phyloP scores from a whole-genome alignment of 2,888 invertebrate species.

The Terebella lapidaria region DNA sequence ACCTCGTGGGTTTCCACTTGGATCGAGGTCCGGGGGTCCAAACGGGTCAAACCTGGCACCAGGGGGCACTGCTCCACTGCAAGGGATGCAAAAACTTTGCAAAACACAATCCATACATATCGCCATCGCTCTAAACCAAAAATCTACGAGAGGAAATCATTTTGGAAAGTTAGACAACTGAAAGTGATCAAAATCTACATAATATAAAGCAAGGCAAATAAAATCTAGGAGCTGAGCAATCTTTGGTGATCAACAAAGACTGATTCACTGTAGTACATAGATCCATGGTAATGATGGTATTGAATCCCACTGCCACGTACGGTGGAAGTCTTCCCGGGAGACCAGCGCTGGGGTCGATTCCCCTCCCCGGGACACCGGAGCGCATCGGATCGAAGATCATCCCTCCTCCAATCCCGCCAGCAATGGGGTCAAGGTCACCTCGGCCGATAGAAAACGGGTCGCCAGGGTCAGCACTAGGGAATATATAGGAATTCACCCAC shows the following conservation, averaged over 20 bases:
- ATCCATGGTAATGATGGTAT: too few relatives aligned
- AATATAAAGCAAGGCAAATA: too few relatives aligned
- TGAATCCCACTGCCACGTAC: too few relatives aligned
- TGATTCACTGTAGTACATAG: too few relatives aligned
- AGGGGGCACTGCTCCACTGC: slow-evolving; percentile 66
- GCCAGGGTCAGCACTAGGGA: neutral
- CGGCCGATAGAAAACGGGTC: slow-evolving; percentile 61
- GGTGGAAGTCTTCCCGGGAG: neutral
- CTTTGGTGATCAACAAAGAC: too few relatives aligned
- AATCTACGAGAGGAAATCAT: too few relatives aligned
- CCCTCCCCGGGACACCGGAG: neutral
- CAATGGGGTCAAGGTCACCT: slow-evolving; percentile 71
- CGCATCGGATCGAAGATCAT: slow-evolving; percentile 69
- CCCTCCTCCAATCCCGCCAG: slow-evolving; percentile 61
- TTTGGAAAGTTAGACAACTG: too few relatives aligned
- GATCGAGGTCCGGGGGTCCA: slow-evolving; percentile 59
- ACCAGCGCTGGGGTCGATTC: neutral
- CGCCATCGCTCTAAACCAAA: neutral
- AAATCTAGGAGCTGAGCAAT: too few relatives aligned
- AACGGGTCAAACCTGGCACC: slow-evolving; percentile 83
- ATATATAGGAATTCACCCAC: neutral
- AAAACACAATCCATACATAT: neutral
- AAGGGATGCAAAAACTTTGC: slow-evolving; percentile 25
- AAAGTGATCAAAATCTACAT: too few relatives aligned
- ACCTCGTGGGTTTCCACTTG: slow-evolving; percentile 47